phyloP scores from a whole-genome alignment of 2,113 vertebrate species.

The Meleagris gallopavo region DNA sequence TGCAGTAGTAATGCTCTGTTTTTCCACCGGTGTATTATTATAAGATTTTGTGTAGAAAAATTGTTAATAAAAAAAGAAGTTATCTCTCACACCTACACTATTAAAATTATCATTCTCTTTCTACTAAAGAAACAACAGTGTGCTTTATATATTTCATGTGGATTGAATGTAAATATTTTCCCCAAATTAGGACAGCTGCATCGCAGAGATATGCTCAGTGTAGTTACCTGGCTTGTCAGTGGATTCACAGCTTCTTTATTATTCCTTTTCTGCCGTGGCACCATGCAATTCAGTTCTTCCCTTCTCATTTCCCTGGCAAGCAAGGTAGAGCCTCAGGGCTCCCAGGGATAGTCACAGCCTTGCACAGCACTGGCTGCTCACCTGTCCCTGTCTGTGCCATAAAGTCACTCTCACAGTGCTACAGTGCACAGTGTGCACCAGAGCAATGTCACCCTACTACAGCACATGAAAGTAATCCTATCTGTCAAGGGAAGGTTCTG shows the following conservation, averaged over 20 bases:
- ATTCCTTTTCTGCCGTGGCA: conserved; percentile 16
- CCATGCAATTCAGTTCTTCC: not conserved
- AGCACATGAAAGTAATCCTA: not conserved
- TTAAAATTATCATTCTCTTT: not conserved
- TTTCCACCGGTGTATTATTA: not conserved
- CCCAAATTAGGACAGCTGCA: not conserved
- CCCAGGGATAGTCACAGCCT: not conserved
- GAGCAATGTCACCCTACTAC: not conserved
- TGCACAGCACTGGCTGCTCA: not conserved
- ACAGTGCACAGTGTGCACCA: not conserved
- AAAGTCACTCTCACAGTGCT: not conserved
- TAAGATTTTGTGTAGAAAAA: not conserved
- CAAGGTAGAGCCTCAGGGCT: not conserved
- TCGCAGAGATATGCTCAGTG: not conserved
- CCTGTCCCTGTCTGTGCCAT: not conserved
- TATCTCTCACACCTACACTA: not conserved
- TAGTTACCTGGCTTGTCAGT: conserved; percentile 20
- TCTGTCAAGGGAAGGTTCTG: not conserved
- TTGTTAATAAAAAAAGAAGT: not conserved
- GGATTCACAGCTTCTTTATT: not conserved
- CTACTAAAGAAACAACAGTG: not conserved
- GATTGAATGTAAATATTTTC: conserved; percentile 34
- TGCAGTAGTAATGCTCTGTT: not conserved
- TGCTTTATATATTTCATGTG: not conserved
- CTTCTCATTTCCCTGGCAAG: not conserved